Conservation (phyloP, 2,797 vertebrate genomes). For the Pogoniulus pusillus region DNA sequence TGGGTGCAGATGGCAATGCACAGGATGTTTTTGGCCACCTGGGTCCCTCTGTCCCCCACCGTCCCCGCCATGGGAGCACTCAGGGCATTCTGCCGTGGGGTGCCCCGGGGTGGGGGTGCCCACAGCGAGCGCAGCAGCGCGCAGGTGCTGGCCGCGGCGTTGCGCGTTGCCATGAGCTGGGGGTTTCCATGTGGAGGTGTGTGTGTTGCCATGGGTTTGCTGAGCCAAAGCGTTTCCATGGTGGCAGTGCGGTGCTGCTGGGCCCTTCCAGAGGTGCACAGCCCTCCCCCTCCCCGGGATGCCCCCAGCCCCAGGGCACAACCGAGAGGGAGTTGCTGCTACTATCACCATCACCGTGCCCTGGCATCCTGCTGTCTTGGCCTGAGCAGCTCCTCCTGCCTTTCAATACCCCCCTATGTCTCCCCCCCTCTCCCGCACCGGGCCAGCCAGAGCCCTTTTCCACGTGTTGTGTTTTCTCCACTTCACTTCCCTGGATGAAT, state of each 20-base stretch:
- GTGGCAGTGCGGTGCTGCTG: conserved; percentile 2
- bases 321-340: background rate
- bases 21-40: fast-evolving
- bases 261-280: conserved; percentile 43
- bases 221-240: conserved; percentile 55
- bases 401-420: fast-evolving
- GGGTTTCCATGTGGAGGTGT: conserved; percentile 55
- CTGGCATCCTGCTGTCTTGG: background rate
- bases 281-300: background rate
- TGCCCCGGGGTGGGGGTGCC: background rate
- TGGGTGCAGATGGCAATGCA: fast-evolving
- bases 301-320: background rate
- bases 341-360: fast-evolving
- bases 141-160: background rate
- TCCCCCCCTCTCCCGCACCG: background rate
- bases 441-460: background rate
- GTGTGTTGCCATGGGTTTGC: conserved; percentile 61
- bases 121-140: background rate
- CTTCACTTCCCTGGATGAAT: conserved; percentile 64
- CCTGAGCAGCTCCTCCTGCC: background rate
- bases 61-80: fast-evolving
- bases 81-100: fast-evolving
- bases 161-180: conserved; percentile 8
- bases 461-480: conserved; percentile 55
- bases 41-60: fast-evolving